A percentile compares a stretch with the other conserved stretches of the same genome.
phyloP scores from a whole-genome alignment of 1,140 invertebrate genomes.

The Drosophila tsacasi region DNA sequence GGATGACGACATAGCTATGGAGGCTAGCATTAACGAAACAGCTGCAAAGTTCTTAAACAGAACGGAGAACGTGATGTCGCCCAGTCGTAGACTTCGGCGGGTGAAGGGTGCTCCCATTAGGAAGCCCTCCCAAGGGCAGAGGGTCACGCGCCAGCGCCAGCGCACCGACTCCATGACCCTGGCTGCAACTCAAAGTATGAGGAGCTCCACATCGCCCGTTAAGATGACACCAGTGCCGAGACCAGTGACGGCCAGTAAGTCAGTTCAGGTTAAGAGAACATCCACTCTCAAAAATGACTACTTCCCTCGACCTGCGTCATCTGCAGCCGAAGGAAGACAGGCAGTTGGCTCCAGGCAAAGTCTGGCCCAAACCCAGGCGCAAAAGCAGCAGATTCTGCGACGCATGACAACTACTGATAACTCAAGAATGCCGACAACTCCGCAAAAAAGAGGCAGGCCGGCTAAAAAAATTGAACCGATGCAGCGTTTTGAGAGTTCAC shows the following conservation, averaged over 20 bases:
- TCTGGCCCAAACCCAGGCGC: neutral
- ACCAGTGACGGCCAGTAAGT: neutral
- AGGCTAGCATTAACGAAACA: conserved; percentile 32
- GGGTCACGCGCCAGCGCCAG: conserved; percentile 53
- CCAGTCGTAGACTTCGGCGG: conserved; percentile 35
- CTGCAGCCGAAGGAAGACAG: neutral
- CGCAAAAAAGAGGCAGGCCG: conserved; percentile 7
- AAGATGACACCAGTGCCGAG: conserved; percentile 62
- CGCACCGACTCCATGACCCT: conserved; percentile 53
- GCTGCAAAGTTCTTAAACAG: neutral
- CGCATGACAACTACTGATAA: too few species aligned
- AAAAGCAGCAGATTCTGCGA: neutral
- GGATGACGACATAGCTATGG: conserved; percentile 33
- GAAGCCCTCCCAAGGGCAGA: conserved; percentile 32
- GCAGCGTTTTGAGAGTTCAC: neutral
- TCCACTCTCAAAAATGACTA: conserved; percentile 30
- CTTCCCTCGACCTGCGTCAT: conserved; percentile 32
- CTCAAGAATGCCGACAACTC: too few species aligned
- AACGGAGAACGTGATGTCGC: neutral
- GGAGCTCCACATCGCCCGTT: conserved; percentile 58
- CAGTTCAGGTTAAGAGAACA: neutral
- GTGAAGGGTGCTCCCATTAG: conserved; percentile 44
- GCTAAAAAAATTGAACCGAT: neutral
- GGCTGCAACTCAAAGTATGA: conserved; percentile 25
- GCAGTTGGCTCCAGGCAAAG: neutral